Base-by-base conservation (phyloP, 2,797 vertebrate genomes). In the Calcarius lapponicus region DNA sequence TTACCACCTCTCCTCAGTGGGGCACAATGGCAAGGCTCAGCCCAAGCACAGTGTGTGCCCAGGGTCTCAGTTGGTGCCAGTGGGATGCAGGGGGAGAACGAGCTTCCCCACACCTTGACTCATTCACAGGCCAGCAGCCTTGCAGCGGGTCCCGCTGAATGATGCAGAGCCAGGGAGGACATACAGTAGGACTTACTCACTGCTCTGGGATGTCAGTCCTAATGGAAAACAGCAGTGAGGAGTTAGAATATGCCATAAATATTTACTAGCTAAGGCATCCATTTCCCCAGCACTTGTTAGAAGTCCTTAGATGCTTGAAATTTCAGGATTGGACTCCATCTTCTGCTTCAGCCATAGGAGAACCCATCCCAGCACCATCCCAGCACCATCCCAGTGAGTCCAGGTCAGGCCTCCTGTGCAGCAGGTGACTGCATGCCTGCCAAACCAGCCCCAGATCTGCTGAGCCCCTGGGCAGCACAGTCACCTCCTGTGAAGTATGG, bases 211-310 rank as follows among this genome's bases (percentile, higher is more conserved):
- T 66, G 82, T 82, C 83, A 80, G 26, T 40, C 51, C 88, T 90
- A 86, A 90, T 79, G 85, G 80, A 91, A 94, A 95, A 70, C 82
- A 84, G 88, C 85, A 73, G 76, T 29, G 16, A 95, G 32, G 45
- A 62, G 73, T 90, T 76, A 71, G 40, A 94, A 92, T 75, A 56
- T 42, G 60, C 51, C 73, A 73, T 91, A 95, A 95, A 92, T 91
- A 93, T 91, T 96, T 94, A 88, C 51, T 48, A 82, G 58, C 54
- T 80, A 85, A 74, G 85, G 54, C 60, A 84, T 86, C 66, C 21
- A 53, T 88, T 84, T 88, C 26, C 61, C 42, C 47, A 84, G 29
- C 50, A 42, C 67, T 42, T 88, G 29, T 62, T 88, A 83, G 62
- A 95, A 88, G 80, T 58, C 62, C 0, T 2, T 25, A 60, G 48